Evolutionary conservation across 2,888 invertebrate species (phyloP).

Genomic region (Lissocephala sabroskyi): DNA sequence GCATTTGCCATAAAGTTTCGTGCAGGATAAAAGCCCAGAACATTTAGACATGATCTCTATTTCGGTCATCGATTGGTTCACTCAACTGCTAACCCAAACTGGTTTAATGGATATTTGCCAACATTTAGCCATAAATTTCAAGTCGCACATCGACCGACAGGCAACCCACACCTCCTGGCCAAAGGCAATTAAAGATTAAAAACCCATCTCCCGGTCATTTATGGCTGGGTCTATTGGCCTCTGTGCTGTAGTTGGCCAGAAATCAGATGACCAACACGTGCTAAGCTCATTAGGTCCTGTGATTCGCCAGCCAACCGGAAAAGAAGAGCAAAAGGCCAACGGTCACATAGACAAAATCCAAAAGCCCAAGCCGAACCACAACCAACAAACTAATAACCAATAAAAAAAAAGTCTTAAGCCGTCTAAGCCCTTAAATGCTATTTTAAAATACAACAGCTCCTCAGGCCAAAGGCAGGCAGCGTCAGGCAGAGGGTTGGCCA

Average conservation of each 20-base stretch:
- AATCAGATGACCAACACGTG: conserved; percentile 53
- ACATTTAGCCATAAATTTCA: background rate
- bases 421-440: conserved; percentile 56
- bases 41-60: too few species aligned
- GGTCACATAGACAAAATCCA: background rate
- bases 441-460: conserved; percentile 47
- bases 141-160: background rate
- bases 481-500: background rate
- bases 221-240: too few species aligned
- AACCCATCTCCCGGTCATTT: too few species aligned
- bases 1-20: too few species aligned
- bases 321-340: background rate
- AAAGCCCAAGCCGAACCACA: conserved; percentile 7
- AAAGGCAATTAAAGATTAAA: conserved; percentile 59
- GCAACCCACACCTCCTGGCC: conserved; percentile 6
- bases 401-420: conserved; percentile 59
- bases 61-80: too few species aligned
- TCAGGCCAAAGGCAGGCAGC: conserved; percentile 1
- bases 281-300: conserved; percentile 57
- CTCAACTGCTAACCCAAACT: too few species aligned
- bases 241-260: background rate
- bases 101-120: too few species aligned
- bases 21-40: too few species aligned
- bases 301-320: conserved; percentile 33
- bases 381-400: conserved; percentile 51